Percentiles rank a stretch among this genome's conserved stretches.
Evolutionary conservation across 2,888 invertebrate genomes (phyloP).

Genomic region (Plebejus argus): DNA sequence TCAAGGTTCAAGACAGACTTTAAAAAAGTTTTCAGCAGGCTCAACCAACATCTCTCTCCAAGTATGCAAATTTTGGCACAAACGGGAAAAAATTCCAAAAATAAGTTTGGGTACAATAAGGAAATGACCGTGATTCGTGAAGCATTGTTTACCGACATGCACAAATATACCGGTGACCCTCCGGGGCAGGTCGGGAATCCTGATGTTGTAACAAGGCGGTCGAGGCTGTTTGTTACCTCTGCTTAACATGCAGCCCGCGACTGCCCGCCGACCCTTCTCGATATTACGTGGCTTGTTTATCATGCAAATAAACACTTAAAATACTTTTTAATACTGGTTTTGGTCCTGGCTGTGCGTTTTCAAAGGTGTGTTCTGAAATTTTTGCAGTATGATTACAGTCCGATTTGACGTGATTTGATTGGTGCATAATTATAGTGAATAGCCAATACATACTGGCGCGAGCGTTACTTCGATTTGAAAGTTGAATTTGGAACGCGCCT

Average conservation of each 20-base stretch:
- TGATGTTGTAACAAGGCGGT: slow-evolving; percentile 71
- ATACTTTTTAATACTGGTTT: slow-evolving; percentile 34
- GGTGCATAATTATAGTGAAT: not conserved
- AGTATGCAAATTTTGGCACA: not conserved
- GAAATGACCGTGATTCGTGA: slow-evolving; percentile 31
- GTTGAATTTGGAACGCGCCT: not conserved
- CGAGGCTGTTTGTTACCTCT: slow-evolving; percentile 74
- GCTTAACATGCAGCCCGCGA: slow-evolving; percentile 62
- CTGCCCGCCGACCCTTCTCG: slow-evolving; percentile 55
- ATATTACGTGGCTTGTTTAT: slow-evolving; percentile 56
- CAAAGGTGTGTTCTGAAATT: not conserved
- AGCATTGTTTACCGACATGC: slow-evolving; percentile 22
- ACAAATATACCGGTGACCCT: slow-evolving; percentile 30
- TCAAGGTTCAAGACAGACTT: not conserved
- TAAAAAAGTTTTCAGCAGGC: too few species aligned
- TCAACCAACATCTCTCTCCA: not conserved
- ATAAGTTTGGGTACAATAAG: slow-evolving; percentile 9
- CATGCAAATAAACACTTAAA: slow-evolving; percentile 35
- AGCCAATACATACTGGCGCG: not conserved
- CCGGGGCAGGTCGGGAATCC: slow-evolving; percentile 38
- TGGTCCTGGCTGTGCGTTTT: not conserved
- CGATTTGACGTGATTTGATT: not conserved
- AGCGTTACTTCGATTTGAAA: not conserved
- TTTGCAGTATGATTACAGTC: not conserved
- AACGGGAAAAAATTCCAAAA: not conserved